A percentile compares a stretch with the other conserved stretches of the same genome.
These are phyloP conservation scores for Otus sunia DNA, from an alignment of 2,113 vertebrate species.

Conservation along the genomic window DNA sequence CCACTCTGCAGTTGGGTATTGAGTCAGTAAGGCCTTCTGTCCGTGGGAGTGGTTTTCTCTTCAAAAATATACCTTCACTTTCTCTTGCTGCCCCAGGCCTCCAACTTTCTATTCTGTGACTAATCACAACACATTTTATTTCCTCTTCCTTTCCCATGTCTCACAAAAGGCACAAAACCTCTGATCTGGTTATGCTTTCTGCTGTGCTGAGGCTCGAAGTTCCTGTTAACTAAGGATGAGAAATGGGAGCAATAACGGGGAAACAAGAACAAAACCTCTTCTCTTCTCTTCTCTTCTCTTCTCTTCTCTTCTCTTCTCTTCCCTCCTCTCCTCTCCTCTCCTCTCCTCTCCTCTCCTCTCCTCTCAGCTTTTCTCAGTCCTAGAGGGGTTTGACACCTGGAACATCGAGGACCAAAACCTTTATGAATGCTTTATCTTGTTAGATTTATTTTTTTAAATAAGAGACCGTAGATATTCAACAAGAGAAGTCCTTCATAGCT, in stretches of 20 bases:
- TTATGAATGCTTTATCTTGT: neutral
- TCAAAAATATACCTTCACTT: accelerated
- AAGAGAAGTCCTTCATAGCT: neutral
- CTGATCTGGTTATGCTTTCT: neutral
- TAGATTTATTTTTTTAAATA: neutral
- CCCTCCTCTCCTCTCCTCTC: neutral
- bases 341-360: too few species aligned
- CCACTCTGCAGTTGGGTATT: neutral
- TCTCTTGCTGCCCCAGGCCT: neutral
- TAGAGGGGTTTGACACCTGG: neutral
- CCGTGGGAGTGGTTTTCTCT: neutral
- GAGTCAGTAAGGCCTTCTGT: neutral
- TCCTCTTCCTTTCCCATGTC: neutral
- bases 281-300: neutral
- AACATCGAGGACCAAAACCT: neutral
- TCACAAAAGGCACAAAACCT: neutral
- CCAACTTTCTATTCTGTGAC: neutral
- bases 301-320: neutral
- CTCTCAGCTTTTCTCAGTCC: neutral
- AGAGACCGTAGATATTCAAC: neutral
- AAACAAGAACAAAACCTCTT: neutral
- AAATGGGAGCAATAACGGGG: neutral
- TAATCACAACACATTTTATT: neutral
- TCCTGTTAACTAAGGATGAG: neutral
- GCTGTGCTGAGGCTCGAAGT: neutral